A percentile compares a stretch with the other conserved stretches of the same genome.
phyloP scores from a whole-genome alignment of 2,113 vertebrate genomes.

The Microcebus murinus region DNA sequence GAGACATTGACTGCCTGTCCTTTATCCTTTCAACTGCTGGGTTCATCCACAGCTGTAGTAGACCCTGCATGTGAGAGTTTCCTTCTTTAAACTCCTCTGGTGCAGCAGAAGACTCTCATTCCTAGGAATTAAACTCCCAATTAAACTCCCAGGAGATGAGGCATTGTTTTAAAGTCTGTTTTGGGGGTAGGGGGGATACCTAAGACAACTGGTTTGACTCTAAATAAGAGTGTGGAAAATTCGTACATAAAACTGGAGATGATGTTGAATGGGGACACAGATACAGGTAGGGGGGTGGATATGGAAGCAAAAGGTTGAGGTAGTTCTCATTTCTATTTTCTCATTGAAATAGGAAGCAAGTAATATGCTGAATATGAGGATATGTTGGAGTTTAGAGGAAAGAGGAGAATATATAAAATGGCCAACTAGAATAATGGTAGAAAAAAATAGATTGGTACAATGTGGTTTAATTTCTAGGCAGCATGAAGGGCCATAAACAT shows the following conservation, averaged over 20 bases:
- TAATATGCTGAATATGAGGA: background rate
- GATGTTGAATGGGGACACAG: background rate
- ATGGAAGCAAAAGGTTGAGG: background rate
- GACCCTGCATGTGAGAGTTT: background rate
- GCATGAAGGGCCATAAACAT: background rate
- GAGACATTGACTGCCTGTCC: too few relatives aligned
- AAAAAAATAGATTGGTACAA: background rate
- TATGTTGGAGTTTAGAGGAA: background rate
- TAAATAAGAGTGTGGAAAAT: background rate
- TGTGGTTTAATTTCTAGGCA: background rate
- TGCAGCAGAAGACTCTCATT: background rate
- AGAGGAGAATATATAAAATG: background rate
- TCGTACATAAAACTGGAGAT: too few relatives aligned
- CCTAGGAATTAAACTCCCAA: background rate
- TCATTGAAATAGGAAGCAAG: background rate
- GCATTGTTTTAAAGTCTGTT: background rate
- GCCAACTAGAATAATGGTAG: background rate
- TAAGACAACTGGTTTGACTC: background rate
- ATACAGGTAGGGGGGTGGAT: accelerated
- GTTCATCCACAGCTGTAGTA: background rate
- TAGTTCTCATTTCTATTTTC: background rate
- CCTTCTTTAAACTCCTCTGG: background rate
- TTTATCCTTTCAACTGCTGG: background rate
- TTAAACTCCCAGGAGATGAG: background rate
- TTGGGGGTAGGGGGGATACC: background rate